These are phyloP conservation scores for Todiramphus saurophagus DNA, from an alignment of 2,113 vertebrate species.

Conservation along the genomic window DNA sequence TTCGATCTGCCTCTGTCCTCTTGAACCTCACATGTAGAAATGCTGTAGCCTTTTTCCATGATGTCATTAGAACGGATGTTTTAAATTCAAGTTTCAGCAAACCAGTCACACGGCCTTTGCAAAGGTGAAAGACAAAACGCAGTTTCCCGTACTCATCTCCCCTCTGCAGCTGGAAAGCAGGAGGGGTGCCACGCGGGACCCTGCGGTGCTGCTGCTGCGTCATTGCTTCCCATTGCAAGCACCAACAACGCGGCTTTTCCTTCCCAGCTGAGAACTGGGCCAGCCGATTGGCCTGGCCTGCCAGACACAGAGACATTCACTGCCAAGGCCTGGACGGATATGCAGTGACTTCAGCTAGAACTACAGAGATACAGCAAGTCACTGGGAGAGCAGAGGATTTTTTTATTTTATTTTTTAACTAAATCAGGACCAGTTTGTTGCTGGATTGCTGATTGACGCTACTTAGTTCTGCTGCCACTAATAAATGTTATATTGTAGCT, in stretches of 20 bases:
- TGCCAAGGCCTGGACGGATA: neutral
- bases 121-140: neutral
- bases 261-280: neutral
- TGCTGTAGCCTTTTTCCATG: neutral
- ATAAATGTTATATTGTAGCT: neutral
- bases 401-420: neutral
- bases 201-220: neutral
- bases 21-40: neutral
- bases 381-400: neutral
- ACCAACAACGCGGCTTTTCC: rapidly evolving
- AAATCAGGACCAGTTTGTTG: neutral
- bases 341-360: neutral
- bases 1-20: neutral
- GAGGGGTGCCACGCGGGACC: neutral
- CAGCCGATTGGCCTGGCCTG: too few species aligned
- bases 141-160: neutral
- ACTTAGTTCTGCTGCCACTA: neutral
- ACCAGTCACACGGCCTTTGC: neutral
- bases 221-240: neutral
- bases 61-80: neutral
- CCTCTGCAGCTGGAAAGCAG: neutral
- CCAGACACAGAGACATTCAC: neutral
- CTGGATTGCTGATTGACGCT: neutral
- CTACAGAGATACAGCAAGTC: neutral
- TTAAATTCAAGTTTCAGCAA: neutral